Evolutionary conservation across 2,888 invertebrate species (phyloP), one percentile per base, ranked within the genome.

Genomic region (Heliconius ethilla): DNA sequence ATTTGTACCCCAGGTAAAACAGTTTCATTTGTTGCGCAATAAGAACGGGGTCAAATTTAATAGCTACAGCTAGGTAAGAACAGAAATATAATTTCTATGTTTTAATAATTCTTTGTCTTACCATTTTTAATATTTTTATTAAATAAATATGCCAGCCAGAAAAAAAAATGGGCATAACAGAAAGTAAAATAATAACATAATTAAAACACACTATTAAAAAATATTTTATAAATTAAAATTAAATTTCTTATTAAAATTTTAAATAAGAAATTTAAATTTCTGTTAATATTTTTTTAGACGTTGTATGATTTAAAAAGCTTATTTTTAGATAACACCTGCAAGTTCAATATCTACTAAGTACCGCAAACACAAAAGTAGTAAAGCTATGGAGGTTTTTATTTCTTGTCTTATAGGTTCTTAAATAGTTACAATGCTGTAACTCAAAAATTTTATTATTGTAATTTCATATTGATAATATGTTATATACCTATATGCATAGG

Each of bases 21-120:
- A 65, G 66, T 78, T 79, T n/a, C 62, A 51, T 70, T 78, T 69
- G 6, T 25, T 75, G 29, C 33, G 37, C n/a, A 78, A 75, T 33
- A 18, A 75, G 51, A 75, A 51, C 75, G 5, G 63, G 69, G 66
- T 69, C 51, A 27, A n/a, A 40, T 22, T n/a, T 55, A 55, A 27
- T 15, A 51, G 29, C 18, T 27, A 29, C 29, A 33, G 9, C 55
- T 59, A 40, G 25, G 25, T 7, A 15, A n/a, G 18, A 11, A 40
- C 15, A 40, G 15, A 69, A 51, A 51, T 7, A 18, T 51, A 15
- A 25, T 15, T 15, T 25, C 15, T 15, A 63, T 27, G 11, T 25
- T 13, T 27, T 27, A 18, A 63, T 59, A 59, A n/a, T 51, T 0
- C 10, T 62, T 10, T 62, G n/a, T 62, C 2, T 7, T 7, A 2